phyloP scores from a whole-genome alignment of 2,113 vertebrate species.

The Trematomus loennbergii region DNA sequence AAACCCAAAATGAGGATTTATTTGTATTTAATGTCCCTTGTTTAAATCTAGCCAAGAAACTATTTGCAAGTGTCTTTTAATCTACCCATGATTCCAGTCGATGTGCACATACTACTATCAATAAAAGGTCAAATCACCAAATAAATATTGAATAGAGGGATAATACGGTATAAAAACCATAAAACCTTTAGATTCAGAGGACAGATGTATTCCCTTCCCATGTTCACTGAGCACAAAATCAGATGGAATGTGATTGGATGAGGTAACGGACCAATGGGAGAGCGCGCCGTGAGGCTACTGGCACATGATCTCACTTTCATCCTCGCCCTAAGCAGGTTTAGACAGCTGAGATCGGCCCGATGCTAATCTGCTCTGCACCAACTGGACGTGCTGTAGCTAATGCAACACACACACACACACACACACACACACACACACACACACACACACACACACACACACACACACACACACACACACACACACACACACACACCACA shows the following conservation, averaged over 20 bases:
- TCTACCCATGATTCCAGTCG: neutral
- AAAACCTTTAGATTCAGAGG: neutral
- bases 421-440: too few species aligned
- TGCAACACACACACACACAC: neutral
- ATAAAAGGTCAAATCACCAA: neutral
- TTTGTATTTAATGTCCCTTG: neutral
- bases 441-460: too few species aligned
- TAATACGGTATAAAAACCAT: neutral
- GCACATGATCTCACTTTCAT: conserved; percentile 79
- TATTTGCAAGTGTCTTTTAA: too few species aligned
- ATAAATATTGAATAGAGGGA: neutral
- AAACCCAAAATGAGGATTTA: too few species aligned
- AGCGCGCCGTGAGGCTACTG: conserved; percentile 27
- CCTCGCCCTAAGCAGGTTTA: conserved; percentile 69
- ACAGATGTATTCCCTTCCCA: conserved; percentile 1
- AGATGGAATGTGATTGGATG: conserved; percentile 65
- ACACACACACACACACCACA: too few species aligned
- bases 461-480: too few species aligned
- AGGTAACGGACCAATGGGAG: conserved; percentile 64
- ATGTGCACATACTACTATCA: neutral
- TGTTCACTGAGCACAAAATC: conserved; percentile 7
- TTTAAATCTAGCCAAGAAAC: neutral
- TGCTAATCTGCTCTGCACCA: conserved; percentile 60
- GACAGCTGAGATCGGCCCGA: conserved; percentile 51
- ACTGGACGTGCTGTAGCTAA: conserved; percentile 38